Evolutionary conservation across 2,113 vertebrate species (phyloP).

Genomic region (Gasterosteus aculeatus): DNA sequence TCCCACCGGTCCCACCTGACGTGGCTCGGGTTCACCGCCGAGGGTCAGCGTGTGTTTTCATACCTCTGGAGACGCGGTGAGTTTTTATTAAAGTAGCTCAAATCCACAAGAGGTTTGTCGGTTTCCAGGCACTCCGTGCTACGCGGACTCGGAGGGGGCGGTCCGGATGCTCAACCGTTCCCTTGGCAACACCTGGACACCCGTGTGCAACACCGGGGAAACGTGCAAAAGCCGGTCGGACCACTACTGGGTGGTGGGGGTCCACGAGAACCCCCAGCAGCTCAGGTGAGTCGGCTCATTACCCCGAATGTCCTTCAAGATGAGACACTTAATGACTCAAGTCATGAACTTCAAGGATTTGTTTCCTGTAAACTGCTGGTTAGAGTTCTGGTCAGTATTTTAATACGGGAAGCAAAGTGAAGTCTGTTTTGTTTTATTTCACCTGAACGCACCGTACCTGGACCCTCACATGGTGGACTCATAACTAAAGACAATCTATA

Average conservation of each 20-base stretch:
- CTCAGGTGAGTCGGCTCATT: slow-evolving; percentile 83
- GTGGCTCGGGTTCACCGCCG: slow-evolving; percentile 94
- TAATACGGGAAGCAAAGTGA: too few relatives aligned
- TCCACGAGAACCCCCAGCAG: slow-evolving; percentile 95
- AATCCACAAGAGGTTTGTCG: not conserved
- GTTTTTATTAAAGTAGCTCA: not conserved
- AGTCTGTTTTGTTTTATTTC: too few relatives aligned
- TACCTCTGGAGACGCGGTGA: not conserved
- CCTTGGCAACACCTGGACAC: slow-evolving; percentile 89
- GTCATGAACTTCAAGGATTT: too few relatives aligned
- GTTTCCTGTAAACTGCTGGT: too few relatives aligned
- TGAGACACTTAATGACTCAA: too few relatives aligned
- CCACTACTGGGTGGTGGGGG: slow-evolving; percentile 94
- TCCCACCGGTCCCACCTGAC: slow-evolving; percentile 85
- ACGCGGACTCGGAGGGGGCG: slow-evolving; percentile 88
- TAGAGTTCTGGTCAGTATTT: too few relatives aligned
- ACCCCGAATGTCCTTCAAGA: too few relatives aligned
- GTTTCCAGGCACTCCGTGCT: slow-evolving; percentile 88
- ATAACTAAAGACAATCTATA: too few relatives aligned
- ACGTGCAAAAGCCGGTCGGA: slow-evolving; percentile 94
- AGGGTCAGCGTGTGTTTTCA: slow-evolving; percentile 83
- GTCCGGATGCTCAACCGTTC: slow-evolving; percentile 92
- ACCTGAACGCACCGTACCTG: too few relatives aligned
- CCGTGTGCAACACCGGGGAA: slow-evolving; percentile 89
- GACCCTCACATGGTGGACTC: too few relatives aligned